Evolutionary conservation across 92 coral and sea anemone species (phyloP).

Genomic region (Siderastrea radians): DNA sequence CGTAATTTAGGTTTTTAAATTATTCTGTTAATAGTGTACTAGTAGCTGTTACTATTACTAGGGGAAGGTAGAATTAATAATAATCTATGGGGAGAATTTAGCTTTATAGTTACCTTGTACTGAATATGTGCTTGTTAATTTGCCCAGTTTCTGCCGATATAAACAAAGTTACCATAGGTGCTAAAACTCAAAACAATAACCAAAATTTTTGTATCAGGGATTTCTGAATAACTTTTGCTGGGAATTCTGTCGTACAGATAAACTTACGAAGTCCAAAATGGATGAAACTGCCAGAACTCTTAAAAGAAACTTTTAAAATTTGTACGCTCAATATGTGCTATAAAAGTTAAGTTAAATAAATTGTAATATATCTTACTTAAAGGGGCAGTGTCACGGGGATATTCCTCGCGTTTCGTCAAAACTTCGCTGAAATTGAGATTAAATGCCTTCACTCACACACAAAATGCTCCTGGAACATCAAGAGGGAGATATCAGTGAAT

Average conservation of each 20-base stretch:
- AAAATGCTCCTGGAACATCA: too few relatives aligned
- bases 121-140: too few relatives aligned
- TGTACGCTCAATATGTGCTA: neutral
- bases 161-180: neutral
- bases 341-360: too few relatives aligned
- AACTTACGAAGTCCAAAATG: neutral
- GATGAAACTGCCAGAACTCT: neutral
- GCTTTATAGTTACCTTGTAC: too few relatives aligned
- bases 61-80: too few relatives aligned
- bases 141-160: neutral
- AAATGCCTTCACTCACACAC: too few relatives aligned
- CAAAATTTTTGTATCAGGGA: neutral
- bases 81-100: too few relatives aligned
- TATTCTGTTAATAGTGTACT: neutral
- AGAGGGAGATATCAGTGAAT: too few relatives aligned
- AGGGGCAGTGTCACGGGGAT: too few relatives aligned
- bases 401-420: too few relatives aligned
- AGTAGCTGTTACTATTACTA: neutral
- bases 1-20: neutral
- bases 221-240: neutral
- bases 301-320: neutral
- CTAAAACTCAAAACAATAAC: neutral
- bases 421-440: too few relatives aligned
- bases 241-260: slow-evolving; percentile 9
- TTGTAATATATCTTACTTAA: slow-evolving; percentile 28